Evolutionary conservation across 2,113 vertebrate genomes (phyloP).

Genomic region (Cisticola juncidis): DNA sequence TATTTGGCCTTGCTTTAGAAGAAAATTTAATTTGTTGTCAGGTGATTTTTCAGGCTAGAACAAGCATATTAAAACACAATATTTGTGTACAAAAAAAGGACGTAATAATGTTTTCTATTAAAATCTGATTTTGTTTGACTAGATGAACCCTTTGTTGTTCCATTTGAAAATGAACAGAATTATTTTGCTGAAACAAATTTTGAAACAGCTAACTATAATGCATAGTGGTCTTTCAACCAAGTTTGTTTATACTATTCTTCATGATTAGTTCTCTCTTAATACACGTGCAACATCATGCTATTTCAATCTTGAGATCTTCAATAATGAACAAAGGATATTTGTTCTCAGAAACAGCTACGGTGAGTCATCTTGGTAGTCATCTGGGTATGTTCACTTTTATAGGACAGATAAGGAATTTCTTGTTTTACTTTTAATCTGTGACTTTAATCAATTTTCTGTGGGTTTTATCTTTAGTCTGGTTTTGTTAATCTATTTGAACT

Average conservation of each 20-base stretch:
- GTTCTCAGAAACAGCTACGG: background rate
- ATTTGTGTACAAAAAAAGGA: background rate
- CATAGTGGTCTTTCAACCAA: background rate
- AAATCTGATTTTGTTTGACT: background rate
- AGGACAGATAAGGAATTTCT: background rate
- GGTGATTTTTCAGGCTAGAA: background rate
- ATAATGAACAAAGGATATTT: background rate
- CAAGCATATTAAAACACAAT: background rate
- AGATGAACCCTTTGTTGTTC: background rate
- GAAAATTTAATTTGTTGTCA: background rate
- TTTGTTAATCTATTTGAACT: background rate
- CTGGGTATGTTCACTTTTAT: background rate
- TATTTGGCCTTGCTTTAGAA: background rate
- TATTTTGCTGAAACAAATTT: background rate
- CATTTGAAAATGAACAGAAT: background rate
- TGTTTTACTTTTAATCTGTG: background rate
- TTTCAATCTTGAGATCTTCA: background rate
- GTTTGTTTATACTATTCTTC: background rate
- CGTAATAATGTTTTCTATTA: background rate
- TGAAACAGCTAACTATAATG: background rate
- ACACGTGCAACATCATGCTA: background rate
- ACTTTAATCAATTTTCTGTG: background rate
- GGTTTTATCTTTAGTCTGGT: background rate
- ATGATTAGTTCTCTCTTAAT: background rate
- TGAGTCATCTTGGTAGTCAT: background rate